Evolutionary conservation across 2,797 vertebrate genomes (phyloP).

Genomic region (Microctenopoma stevenorrisi): DNA sequence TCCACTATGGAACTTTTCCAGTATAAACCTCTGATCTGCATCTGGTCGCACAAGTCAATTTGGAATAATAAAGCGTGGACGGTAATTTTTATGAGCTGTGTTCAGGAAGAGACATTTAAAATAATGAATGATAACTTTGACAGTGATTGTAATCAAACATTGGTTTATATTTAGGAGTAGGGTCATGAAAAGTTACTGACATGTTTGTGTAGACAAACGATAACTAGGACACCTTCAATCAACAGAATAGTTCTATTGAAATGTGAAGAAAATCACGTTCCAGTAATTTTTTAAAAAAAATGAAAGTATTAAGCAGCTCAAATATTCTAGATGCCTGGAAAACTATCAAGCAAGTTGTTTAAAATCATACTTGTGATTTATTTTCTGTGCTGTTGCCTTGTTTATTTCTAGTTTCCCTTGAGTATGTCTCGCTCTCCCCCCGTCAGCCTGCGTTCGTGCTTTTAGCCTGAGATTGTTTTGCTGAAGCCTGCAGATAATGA

Average conservation of each 20-base stretch:
- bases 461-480: constrained; percentile 45
- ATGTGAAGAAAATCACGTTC: background rate
- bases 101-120: background rate
- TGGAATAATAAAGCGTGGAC: background rate
- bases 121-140: constrained; percentile 4
- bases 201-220: constrained; percentile 38
- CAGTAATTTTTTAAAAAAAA: background rate
- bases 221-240: constrained; percentile 18
- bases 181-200: constrained; percentile 33
- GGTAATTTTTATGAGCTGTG: background rate
- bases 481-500: constrained; percentile 54
- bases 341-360: background rate
- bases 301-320: background rate
- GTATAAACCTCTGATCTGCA: constrained; percentile 22
- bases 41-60: background rate
- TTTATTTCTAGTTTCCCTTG: constrained; percentile 19
- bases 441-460: constrained; percentile 1
- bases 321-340: background rate
- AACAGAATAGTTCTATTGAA: constrained; percentile 27
- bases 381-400: constrained; percentile 3
- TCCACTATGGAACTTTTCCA: constrained; percentile 50
- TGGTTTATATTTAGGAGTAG: constrained; percentile 47
- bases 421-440: constrained; percentile 1
- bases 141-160: constrained; percentile 29
- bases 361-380: constrained; percentile 10